These are phyloP conservation scores for Tauraco erythrolophus DNA, from an alignment of 2,113 vertebrate species.

Conservation along the genomic window DNA sequence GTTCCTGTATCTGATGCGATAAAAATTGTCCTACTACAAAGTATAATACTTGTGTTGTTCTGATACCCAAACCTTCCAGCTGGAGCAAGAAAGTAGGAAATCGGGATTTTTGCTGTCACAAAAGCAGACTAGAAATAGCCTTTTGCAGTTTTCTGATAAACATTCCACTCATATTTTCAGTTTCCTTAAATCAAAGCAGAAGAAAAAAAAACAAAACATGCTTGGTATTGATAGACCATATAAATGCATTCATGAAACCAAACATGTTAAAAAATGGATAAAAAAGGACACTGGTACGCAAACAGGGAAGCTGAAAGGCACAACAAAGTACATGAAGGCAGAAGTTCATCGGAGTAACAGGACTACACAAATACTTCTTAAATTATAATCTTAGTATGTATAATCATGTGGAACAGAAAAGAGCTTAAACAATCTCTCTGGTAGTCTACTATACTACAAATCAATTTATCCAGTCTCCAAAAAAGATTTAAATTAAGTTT, in stretches of 20 bases:
- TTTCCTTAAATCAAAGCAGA: conserved; percentile 14
- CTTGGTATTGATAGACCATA: conserved; percentile 13
- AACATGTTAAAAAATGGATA: conserved; percentile 38
- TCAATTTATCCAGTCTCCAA: background rate
- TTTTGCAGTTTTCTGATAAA: background rate
- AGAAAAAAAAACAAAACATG: background rate
- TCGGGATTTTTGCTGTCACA: background rate
- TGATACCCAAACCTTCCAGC: background rate
- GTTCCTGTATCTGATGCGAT: background rate
- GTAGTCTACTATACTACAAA: background rate
- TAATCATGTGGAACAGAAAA: background rate
- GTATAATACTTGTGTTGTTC: background rate
- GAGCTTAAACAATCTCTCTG: background rate
- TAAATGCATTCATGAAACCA: conserved; percentile 32
- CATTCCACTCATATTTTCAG: background rate
- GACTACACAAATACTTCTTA: background rate
- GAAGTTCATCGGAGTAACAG: background rate
- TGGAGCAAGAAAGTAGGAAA: background rate
- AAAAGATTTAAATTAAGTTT: background rate
- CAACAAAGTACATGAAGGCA: background rate
- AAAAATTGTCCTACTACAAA: background rate
- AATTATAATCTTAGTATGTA: background rate
- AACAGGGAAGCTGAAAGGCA: background rate
- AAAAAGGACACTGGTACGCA: background rate
- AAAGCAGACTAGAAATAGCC: background rate